These are phyloP conservation scores for Cheirogaleus major DNA, from an alignment of 2,797 vertebrate genomes.

Conservation along the genomic window DNA sequence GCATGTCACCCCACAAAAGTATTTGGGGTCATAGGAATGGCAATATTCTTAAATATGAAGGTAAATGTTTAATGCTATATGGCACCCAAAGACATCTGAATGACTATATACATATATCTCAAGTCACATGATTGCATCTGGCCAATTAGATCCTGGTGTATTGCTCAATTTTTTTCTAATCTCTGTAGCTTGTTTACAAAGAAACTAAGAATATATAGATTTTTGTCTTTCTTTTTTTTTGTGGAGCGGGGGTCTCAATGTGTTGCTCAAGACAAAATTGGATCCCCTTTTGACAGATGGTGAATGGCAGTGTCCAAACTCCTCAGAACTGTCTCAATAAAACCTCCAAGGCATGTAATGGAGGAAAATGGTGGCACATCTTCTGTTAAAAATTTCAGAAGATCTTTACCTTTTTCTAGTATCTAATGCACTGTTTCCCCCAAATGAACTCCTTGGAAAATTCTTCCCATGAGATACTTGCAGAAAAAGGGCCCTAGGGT, in stretches of 20 bases:
- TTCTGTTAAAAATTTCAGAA: background rate
- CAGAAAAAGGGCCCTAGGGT: background rate
- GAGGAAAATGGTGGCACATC: background rate
- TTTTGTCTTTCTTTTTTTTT: background rate
- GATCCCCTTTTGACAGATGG: background rate
- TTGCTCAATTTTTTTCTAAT: background rate
- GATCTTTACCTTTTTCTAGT: background rate
- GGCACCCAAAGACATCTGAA: background rate
- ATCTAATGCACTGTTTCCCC: background rate
- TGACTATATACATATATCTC: background rate
- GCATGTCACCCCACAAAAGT: background rate
- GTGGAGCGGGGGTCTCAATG: background rate
- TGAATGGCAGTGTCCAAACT: background rate
- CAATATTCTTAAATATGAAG: slow-evolving; percentile 16
- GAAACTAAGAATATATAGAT: background rate
- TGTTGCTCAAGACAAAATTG: background rate
- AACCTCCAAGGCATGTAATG: background rate
- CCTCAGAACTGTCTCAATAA: background rate
- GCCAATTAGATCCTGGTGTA: background rate
- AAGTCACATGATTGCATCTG: background rate
- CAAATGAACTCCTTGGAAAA: background rate
- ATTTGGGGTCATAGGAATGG: background rate
- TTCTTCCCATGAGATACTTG: background rate
- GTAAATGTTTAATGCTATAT: background rate
- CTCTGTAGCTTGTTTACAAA: background rate